Base-by-base conservation (phyloP, 2,888 invertebrate species). In the Dynastes tityus region DNA sequence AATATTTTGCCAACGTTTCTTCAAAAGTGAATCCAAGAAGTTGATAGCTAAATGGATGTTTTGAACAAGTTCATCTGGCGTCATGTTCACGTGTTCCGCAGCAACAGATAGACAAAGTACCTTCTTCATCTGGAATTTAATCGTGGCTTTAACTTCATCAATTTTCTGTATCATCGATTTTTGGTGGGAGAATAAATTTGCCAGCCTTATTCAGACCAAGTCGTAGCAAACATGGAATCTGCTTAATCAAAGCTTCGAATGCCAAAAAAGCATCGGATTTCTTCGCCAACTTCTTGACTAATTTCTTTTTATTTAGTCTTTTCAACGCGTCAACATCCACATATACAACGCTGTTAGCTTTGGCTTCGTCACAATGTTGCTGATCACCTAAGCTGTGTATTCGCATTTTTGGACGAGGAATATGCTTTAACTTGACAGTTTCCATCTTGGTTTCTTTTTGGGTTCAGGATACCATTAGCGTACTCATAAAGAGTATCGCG, bases 121-220 rank as follows among this genome's bases (percentile, higher is more conserved):
- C 95, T 99, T 99, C 91, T 99, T 99, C 99, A 99, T 99, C 90
- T 99, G 99, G 92, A 99, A 99, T 90, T 99, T 99, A 91, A 99
- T 99, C 84, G 99, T 99, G 9, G 98, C 98, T 87, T 98, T 98
- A 81, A 98, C 97, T 90, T 99, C 99, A 90, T 99, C 99, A 83
- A 98, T 96, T 90, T 99, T 99, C 85, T 92, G 93, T 77, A 93
- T 93, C 96, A 99, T 97, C 22, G 97, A 96, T 90, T 99, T 99
- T 88, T 95, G 95, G 89, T 99, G 99, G 79, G 98, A 96, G 80
- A 99, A 92, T 78, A 99, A 95, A 89, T 92, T 99, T 99, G 89
- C 99, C 99, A 80, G 99, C 99, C 90, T 99, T 99, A 93, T 99
- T 99, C 81, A 99, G 92, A 90, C 99, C 99, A 77, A 99, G 99